phyloP scores from a whole-genome alignment of 2,888 invertebrate species.

The Parthenolecanium corni region DNA sequence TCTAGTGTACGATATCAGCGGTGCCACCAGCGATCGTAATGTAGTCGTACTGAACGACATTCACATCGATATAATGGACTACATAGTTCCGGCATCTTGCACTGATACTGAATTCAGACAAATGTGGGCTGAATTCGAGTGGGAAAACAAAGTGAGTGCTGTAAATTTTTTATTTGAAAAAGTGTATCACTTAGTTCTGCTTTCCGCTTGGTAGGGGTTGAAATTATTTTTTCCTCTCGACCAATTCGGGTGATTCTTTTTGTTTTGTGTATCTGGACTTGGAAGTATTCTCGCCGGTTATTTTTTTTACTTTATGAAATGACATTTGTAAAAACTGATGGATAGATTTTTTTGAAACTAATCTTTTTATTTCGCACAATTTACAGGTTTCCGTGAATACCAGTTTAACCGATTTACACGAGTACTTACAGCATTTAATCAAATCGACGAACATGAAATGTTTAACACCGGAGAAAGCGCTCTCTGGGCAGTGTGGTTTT shows the following conservation, averaged over 20 bases:
- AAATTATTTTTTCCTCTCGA: no score
- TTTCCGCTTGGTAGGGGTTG: no score
- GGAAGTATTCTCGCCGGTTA: not conserved
- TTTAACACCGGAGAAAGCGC: slow-evolving; percentile 60
- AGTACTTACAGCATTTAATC: slow-evolving; percentile 83
- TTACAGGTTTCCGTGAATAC: slow-evolving; percentile 75
- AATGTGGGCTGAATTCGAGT: slow-evolving; percentile 99
- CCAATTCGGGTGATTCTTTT: no score
- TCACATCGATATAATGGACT: slow-evolving; percentile 99
- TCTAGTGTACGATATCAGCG: slow-evolving; percentile 88
- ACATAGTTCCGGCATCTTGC: slow-evolving; percentile 88
- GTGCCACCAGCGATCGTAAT: slow-evolving; percentile 83
- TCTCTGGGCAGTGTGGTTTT: slow-evolving; percentile 96
- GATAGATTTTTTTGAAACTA: not conserved
- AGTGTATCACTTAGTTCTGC: not conserved
- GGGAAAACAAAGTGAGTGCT: slow-evolving; percentile 97
- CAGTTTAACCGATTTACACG: slow-evolving; percentile 77
- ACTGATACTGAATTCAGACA: slow-evolving; percentile 92
- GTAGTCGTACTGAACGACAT: slow-evolving; percentile 98
- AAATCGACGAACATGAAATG: slow-evolving; percentile 98
- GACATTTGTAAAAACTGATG: not conserved
- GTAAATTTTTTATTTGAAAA: no score
- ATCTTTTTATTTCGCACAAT: slow-evolving; percentile 20
- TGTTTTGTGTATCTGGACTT: no score
- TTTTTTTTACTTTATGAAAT: not conserved